A percentile compares a stretch with the other conserved stretches of the same genome.
Evolutionary conservation across 2,113 vertebrate species (phyloP).

Genomic region (Heliornis fulica): DNA sequence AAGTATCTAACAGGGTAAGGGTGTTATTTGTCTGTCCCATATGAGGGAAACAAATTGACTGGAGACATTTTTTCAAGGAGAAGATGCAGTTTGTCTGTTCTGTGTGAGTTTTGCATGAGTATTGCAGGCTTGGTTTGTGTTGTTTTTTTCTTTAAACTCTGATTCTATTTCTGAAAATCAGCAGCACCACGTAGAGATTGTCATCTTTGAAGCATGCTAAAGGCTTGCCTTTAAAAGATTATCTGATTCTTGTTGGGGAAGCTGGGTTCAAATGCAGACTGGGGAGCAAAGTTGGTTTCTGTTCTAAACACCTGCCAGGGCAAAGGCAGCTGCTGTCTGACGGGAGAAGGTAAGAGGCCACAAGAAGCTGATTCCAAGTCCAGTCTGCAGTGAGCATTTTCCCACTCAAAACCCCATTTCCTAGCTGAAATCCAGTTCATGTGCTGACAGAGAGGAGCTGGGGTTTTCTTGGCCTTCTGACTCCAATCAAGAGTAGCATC

Average conservation of each 20-base stretch:
- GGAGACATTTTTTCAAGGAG: neutral
- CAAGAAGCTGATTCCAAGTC: neutral
- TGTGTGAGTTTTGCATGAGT: neutral
- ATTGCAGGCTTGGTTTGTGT: neutral
- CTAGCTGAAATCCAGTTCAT: rapidly evolving
- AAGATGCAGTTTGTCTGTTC: neutral
- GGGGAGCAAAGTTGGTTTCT: neutral
- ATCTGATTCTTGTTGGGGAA: neutral
- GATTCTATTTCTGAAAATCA: neutral
- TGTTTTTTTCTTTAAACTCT: neutral
- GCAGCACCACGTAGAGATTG: neutral
- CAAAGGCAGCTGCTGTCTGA: neutral
- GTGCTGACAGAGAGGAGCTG: neutral
- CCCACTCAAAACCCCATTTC: neutral
- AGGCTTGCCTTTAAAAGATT: neutral
- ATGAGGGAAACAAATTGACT: neutral
- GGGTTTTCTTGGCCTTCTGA: neutral
- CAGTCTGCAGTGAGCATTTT: neutral
- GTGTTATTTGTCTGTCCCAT: neutral
- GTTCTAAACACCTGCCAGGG: neutral
- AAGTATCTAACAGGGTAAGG: neutral
- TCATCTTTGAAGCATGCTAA: neutral
- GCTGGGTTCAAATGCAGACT: neutral
- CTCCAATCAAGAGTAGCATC: neutral
- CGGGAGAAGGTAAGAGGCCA: neutral